Evolutionary conservation across 2,888 invertebrate genomes (phyloP).

Genomic region (Lepidochrysops patricia): DNA sequence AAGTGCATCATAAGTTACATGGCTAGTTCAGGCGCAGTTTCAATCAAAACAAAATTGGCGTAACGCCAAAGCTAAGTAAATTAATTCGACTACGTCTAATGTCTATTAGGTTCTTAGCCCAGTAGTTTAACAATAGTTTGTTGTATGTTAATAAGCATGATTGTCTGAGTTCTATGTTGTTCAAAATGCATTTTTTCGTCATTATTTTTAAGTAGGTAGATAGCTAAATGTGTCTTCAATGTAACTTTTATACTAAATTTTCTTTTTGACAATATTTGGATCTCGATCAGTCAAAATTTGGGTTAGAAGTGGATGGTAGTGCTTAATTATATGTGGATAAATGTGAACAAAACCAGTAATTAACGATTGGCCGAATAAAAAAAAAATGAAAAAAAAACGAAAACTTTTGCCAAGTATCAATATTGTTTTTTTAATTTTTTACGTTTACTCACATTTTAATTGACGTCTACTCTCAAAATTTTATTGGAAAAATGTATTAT

Average conservation of each 20-base stretch:
- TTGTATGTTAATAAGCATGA: background rate
- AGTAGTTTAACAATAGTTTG: background rate
- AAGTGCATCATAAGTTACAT: background rate
- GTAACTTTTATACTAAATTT: conserved; percentile 37
- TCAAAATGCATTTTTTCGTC: conserved; percentile 47
- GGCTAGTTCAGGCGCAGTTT: background rate
- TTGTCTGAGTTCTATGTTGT: conserved; percentile 26
- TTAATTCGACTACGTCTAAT: background rate
- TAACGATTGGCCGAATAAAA: background rate
- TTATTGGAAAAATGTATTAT: conserved; percentile 54
- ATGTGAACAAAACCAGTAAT: background rate
- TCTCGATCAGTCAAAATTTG: conserved; percentile 45
- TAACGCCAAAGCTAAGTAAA: background rate
- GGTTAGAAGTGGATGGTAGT: conserved; percentile 51
- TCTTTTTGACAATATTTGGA: conserved; percentile 47
- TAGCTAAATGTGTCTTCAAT: conserved; percentile 42
- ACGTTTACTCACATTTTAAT: conserved; percentile 22
- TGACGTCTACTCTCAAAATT: conserved; percentile 45
- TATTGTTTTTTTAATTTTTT: background rate
- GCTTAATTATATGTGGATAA: conserved; percentile 43
- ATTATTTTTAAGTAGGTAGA: conserved; percentile 54
- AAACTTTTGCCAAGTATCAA: background rate
- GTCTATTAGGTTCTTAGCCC: background rate
- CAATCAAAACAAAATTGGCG: background rate
- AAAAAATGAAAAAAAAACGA: background rate